Evolutionary conservation across 1,140 invertebrate species (phyloP).

Genomic region (Polypedilum vanderplanki): DNA sequence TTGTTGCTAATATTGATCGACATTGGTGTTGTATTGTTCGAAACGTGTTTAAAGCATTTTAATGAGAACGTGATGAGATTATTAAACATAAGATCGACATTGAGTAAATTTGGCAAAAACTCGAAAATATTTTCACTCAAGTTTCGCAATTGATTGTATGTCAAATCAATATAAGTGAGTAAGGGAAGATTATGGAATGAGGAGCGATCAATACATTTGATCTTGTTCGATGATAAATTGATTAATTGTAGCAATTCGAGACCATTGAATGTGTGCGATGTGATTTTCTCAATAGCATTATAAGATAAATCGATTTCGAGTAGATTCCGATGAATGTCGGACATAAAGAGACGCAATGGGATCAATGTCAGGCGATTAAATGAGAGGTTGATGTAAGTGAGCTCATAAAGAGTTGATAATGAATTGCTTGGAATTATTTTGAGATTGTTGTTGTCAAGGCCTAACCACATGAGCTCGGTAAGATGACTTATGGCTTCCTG

Average conservation of each 20-base stretch:
- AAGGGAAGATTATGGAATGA: constrained; percentile 60
- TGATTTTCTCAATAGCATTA: constrained; percentile 58
- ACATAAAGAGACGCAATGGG: constrained; percentile 58
- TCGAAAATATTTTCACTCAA: constrained; percentile 57
- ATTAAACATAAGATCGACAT: constrained; percentile 67
- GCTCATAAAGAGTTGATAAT: constrained; percentile 52
- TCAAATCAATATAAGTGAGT: constrained; percentile 61
- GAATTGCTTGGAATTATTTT: constrained; percentile 59
- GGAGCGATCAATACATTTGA: constrained; percentile 50
- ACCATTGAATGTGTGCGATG: constrained; percentile 55
- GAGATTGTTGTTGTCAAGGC: constrained; percentile 82
- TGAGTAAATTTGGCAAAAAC: constrained; percentile 58
- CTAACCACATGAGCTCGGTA: constrained; percentile 69
- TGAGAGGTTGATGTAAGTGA: constrained; percentile 79
- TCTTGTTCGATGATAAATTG: constrained; percentile 62
- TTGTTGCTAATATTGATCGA: constrained; percentile 64
- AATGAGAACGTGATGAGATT: constrained; percentile 58
- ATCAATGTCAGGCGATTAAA: constrained; percentile 65
- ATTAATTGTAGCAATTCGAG: constrained; percentile 60
- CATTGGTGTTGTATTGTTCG: constrained; percentile 52
- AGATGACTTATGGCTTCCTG: constrained; percentile 63
- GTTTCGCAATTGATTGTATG: constrained; percentile 56
- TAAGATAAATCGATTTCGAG: constrained; percentile 69
- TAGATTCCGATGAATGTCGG: constrained; percentile 62
- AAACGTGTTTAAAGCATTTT: constrained; percentile 59